Evolutionary conservation across 2,113 vertebrate species (phyloP).

Genomic region (Condylura cristata): DNA sequence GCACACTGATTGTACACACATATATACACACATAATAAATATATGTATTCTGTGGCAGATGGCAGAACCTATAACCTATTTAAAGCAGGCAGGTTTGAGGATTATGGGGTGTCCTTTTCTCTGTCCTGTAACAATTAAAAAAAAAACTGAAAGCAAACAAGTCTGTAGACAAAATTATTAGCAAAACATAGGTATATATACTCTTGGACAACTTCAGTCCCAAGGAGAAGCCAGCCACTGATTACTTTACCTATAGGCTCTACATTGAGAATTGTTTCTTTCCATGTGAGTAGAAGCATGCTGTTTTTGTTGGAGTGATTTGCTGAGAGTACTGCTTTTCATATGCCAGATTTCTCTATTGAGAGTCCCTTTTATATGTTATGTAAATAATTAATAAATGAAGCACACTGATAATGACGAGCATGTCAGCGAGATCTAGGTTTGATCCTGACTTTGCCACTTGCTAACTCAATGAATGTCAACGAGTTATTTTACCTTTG

Average conservation of each 20-base stretch:
- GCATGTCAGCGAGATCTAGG: not conserved
- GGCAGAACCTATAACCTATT: no score
- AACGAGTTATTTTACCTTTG: not conserved
- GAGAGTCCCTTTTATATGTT: not conserved
- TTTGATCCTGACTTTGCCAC: not conserved
- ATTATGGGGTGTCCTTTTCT: no score
- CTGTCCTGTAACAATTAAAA: not conserved
- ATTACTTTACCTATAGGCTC: constrained; percentile 55
- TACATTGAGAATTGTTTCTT: constrained; percentile 44
- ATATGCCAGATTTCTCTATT: not conserved
- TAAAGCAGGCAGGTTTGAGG: no score
- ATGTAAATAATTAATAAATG: not conserved
- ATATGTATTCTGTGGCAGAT: no score
- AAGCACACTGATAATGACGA: not conserved
- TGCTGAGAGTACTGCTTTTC: constrained; percentile 32
- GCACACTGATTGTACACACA: no score
- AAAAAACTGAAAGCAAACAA: constrained; percentile 32
- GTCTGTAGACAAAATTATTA: constrained; percentile 49
- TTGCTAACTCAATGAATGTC: not conserved
- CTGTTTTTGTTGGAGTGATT: not conserved
- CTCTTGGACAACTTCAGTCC: constrained; percentile 50
- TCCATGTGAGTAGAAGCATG: constrained; percentile 20
- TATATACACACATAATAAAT: no score
- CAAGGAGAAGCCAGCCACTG: constrained; percentile 29
- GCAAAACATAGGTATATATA: constrained; percentile 40